phyloP scores from a whole-genome alignment of 2,113 vertebrate genomes.

The Hoplias malabaricus region DNA sequence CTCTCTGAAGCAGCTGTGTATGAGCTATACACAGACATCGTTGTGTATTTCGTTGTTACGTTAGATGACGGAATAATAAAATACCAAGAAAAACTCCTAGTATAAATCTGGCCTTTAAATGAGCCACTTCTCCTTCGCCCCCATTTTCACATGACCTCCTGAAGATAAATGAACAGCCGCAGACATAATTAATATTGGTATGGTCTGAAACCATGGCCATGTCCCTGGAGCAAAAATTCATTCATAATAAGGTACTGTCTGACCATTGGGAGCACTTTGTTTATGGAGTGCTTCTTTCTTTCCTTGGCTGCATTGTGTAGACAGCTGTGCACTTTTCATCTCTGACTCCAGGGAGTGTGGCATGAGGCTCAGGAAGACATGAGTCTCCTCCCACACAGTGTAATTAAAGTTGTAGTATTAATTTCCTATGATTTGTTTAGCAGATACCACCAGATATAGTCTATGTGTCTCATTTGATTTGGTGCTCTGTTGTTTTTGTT shows the following conservation, averaged over 20 bases:
- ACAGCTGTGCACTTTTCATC: conserved; percentile 15
- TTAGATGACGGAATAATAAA: not conserved
- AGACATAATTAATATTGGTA: not conserved
- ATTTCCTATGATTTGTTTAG: conserved; percentile 17
- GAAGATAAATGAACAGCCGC: conserved; percentile 11
- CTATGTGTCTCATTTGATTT: not conserved
- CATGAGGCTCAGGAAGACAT: not conserved
- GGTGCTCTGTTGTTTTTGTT: conserved; percentile 4
- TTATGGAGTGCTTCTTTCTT: not conserved
- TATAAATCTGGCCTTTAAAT: not conserved
- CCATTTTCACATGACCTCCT: not conserved
- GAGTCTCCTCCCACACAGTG: not conserved
- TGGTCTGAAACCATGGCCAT: not conserved
- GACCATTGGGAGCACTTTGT: not conserved
- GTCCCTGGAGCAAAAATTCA: not conserved
- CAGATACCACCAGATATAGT: not conserved
- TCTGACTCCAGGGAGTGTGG: not conserved
- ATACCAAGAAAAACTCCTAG: not conserved
- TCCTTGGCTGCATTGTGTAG: not conserved
- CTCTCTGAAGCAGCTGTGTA: too few relatives aligned
- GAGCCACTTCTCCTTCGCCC: not conserved
- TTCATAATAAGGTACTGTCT: not conserved
- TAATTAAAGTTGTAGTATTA: not conserved
- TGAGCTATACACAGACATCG: too few relatives aligned
- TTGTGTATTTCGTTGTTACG: too few relatives aligned